Evolutionary conservation across 2,797 vertebrate species (phyloP).

Genomic region (Botia almorhae): DNA sequence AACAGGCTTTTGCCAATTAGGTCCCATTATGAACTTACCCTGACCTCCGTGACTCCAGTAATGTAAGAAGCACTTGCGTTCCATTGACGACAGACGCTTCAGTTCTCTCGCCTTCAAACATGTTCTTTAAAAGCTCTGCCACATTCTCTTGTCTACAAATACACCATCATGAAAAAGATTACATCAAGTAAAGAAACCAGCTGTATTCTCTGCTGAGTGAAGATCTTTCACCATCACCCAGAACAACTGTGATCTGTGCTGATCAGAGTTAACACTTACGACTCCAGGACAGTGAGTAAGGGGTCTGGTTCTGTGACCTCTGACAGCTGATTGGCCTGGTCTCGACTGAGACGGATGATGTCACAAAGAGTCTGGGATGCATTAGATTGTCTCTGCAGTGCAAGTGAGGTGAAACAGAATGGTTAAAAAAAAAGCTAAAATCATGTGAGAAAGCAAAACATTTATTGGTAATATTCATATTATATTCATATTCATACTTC

Average conservation of each 20-base stretch:
- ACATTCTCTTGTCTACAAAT: slow-evolving; percentile 88
- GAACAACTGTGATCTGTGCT: neutral
- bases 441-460: neutral
- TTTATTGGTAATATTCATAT: slow-evolving; percentile 69
- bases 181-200: neutral
- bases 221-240: neutral
- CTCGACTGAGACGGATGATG: slow-evolving; percentile 93
- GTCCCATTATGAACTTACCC: slow-evolving; percentile 78
- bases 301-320: slow-evolving; percentile 89
- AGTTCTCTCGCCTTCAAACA: slow-evolving; percentile 89
- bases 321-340: slow-evolving; percentile 92
- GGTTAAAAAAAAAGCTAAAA: neutral
- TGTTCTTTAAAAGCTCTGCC: slow-evolving; percentile 90
- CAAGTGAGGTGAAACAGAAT: slow-evolving; percentile 17
- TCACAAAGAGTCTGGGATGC: slow-evolving; percentile 97
- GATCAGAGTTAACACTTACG: slow-evolving; percentile 82
- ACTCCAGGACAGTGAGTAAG: slow-evolving; percentile 89
- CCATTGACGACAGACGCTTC: slow-evolving; percentile 93
- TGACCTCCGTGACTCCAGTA: slow-evolving; percentile 91
- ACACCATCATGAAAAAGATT: neutral
- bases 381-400: slow-evolving; percentile 88
- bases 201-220: neutral
- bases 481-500: slow-evolving; percentile 87
- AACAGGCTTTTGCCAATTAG: neutral
- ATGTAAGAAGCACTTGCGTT: slow-evolving; percentile 92